These are phyloP conservation scores for Drosophila mulleri DNA, from an alignment of 2,888 invertebrate genomes.

Conservation along the genomic window DNA sequence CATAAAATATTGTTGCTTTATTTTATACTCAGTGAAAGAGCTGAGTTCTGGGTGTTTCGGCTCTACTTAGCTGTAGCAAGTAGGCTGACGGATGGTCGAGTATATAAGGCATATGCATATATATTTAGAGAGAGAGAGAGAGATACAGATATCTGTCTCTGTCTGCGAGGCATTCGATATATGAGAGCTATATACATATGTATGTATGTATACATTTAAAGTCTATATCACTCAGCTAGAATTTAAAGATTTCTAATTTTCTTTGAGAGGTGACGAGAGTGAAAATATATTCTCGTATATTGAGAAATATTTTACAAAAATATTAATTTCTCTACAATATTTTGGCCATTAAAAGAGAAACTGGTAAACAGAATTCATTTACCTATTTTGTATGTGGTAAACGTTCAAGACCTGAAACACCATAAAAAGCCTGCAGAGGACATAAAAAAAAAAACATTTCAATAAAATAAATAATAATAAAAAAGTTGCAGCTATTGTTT, in stretches of 20 bases:
- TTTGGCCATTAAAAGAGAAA: too few species aligned
- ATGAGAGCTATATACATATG: too few species aligned
- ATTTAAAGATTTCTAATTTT: too few species aligned
- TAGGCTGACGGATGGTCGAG: neutral
- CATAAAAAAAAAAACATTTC: neutral
- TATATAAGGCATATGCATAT: neutral
- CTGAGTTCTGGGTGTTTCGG: neutral
- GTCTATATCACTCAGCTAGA: too few species aligned
- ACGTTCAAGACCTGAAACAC: neutral
- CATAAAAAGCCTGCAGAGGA: neutral
- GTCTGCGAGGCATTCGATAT: too few species aligned
- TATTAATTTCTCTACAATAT: too few species aligned
- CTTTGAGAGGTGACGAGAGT: neutral
- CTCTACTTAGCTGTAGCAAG: neutral
- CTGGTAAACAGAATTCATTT: too few species aligned
- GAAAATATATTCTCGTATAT: neutral
- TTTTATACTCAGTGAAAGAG: neutral
- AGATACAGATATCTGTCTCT: too few species aligned
- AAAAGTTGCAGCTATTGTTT: neutral
- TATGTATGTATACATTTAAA: too few species aligned
- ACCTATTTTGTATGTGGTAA: too few species aligned
- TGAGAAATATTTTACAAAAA: too few species aligned
- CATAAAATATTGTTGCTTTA: neutral
- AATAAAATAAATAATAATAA: constrained; percentile 2
- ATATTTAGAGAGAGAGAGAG: neutral